Evolutionary conservation across 2,113 vertebrate species (phyloP).

Genomic region (Halichoerus grypus): DNA sequence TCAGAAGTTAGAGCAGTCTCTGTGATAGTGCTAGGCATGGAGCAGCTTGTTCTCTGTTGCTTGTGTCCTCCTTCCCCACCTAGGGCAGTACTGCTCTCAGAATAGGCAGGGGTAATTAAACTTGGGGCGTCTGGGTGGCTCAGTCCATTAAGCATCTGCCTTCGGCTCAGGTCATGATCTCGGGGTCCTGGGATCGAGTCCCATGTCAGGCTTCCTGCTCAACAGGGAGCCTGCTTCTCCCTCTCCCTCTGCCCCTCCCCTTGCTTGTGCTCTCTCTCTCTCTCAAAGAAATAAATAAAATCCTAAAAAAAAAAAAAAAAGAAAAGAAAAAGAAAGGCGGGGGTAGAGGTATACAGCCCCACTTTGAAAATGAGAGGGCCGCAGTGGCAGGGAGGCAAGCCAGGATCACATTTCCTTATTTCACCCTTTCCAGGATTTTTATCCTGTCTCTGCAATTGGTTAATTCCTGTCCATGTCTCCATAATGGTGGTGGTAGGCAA

Average conservation of each 20-base stretch:
- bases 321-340: not conserved
- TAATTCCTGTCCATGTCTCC: not conserved
- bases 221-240: no score
- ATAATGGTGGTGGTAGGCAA: not conserved
- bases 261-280: no score
- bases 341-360: not conserved
- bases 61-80: not conserved
- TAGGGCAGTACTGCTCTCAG: not conserved
- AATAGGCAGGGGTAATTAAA: not conserved
- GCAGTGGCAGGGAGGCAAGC: not conserved
- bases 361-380: not conserved
- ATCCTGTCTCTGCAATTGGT: not conserved
- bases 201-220: no score
- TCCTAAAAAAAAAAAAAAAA: not conserved
- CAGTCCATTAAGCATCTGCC: not conserved
- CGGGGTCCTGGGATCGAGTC: no score
- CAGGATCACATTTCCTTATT: not conserved
- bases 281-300: no score
- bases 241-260: no score
- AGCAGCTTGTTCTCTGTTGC: not conserved
- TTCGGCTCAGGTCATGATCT: not conserved
- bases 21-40: not conserved
- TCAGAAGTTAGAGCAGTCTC: not conserved
- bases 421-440: not conserved
- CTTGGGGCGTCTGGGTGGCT: not conserved